Evolutionary conservation across 64 coral and sea anemone species (phyloP).

Genomic region (Cladopsammia gracilis): DNA sequence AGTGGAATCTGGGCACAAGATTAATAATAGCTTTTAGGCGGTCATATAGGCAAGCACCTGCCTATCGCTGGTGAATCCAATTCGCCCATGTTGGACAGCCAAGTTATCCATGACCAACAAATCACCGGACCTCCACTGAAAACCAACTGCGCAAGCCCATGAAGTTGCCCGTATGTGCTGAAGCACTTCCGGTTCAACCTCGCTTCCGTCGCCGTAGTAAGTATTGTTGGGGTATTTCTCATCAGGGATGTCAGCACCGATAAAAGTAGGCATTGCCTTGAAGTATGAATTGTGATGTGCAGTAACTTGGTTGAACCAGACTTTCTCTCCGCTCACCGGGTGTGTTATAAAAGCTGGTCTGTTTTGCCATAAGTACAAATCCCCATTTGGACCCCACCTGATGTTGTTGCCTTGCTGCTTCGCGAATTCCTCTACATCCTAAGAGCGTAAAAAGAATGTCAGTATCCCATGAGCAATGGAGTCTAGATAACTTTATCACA

Average conservation of each 20-base stretch:
- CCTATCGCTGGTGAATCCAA: conserved; percentile 35
- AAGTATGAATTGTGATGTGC: background rate
- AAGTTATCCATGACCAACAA: conserved; percentile 50
- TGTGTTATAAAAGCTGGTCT: conserved; percentile 5
- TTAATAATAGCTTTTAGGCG: background rate
- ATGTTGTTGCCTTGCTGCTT: background rate
- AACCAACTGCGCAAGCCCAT: conserved; percentile 53
- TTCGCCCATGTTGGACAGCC: conserved; percentile 8
- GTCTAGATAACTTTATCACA: too few species aligned
- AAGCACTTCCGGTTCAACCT: conserved; percentile 58
- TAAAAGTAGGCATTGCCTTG: conserved; percentile 19
- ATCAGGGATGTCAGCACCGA: background rate
- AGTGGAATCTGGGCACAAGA: too few species aligned
- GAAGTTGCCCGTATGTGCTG: conserved; percentile 49
- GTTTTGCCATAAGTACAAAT: background rate
- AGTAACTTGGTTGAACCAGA: conserved; percentile 43
- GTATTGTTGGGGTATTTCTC: background rate
- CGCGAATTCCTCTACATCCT: background rate
- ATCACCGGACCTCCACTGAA: conserved; percentile 53
- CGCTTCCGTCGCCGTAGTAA: conserved; percentile 49
- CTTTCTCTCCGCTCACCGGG: conserved; percentile 31
- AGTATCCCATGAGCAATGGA: too few species aligned
- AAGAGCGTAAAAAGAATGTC: background rate
- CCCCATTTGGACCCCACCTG: background rate
- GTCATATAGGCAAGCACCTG: conserved; percentile 30